Base-by-base conservation (phyloP, 1,140 invertebrate species). In the Condylostylus longicornis region DNA sequence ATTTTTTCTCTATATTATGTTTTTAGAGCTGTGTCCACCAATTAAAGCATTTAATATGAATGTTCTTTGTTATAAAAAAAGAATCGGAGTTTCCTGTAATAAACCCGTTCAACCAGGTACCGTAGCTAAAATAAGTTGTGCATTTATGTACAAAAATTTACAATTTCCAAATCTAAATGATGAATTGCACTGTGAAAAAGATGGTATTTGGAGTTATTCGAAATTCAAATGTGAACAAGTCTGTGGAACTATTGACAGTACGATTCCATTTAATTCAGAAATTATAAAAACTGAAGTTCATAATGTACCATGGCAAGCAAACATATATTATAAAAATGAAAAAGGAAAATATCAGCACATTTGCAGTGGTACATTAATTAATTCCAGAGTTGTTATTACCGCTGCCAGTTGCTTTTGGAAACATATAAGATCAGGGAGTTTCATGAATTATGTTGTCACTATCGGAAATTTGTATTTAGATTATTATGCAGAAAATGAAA, bases 231-330 rank as follows among this genome's bases (percentile, higher is more conserved):
- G 54, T 12, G 27, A 34, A 6, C 50, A 47, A 18, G 42, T 46
- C 3, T 57, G 54, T 20, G 54, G 54, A 0, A 37, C 45, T 23
- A 44, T 53, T 18, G 51, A 49, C 17, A 51, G n/a, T n/a, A 43
- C 36, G 5, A 49, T 45, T 17, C 32, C 42, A 15, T 53, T 51
- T 41, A 45, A 42, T 4, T 39, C 41, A 15, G 19, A 33, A 14
- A 51, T 48, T 0, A 41, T 45, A 12, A 42, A 42, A 2, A 34
- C 47, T 8, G 49, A 51, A 30, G 51, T 51, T 23, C 47, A 41
- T 1, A 33, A 40, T 4, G 61, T 72, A 29, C 71, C 70, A 0
- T 74, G 72, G 70, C 67, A 72, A 28, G 58, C 63, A 7, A 70
- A 65, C 1, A 56, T 74, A 28, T 74, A 70, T 49, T 40, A 45